A percentile compares a stretch with the other conserved stretches of the same genome.
Conservation (phyloP, 1,140 invertebrate genomes). For the Acromyrmex charruanus region DNA sequence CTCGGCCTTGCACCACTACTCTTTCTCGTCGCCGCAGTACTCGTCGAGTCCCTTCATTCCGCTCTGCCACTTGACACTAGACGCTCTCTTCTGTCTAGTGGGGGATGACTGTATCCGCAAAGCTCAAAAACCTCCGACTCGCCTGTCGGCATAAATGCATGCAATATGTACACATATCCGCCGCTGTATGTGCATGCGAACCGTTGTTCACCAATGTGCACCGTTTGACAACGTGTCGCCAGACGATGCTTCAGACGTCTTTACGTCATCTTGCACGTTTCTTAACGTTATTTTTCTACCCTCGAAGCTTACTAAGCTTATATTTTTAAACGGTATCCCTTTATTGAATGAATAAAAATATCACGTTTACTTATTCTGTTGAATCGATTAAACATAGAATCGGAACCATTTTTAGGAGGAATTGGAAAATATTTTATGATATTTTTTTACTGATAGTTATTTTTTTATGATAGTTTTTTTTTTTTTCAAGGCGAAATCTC, state of each 20-base stretch:
- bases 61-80: slow-evolving; percentile 76
- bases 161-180: slow-evolving; percentile 18
- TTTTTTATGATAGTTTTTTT: slow-evolving; percentile 7
- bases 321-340: neutral
- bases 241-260: slow-evolving; percentile 41
- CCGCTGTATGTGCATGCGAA: slow-evolving; percentile 5
- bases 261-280: neutral
- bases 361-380: neutral
- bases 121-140: slow-evolving; percentile 64
- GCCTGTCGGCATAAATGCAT: slow-evolving; percentile 47
- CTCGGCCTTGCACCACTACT: slow-evolving; percentile 7
- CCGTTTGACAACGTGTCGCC: slow-evolving; percentile 1
- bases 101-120: slow-evolving; percentile 65
- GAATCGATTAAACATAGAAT: slow-evolving; percentile 3
- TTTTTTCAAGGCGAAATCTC: slow-evolving; percentile 20
- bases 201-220: neutral
- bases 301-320: neutral
- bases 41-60: slow-evolving; percentile 51
- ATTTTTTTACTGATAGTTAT: slow-evolving; percentile 23
- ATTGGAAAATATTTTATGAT: slow-evolving; percentile 14
- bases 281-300: slow-evolving; percentile 24
- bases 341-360: slow-evolving; percentile 28
- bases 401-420: neutral
- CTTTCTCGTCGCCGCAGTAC: neutral
- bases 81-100: slow-evolving; percentile 77